These are phyloP conservation scores for Cranoglanis bouderius DNA, from an alignment of 2,113 vertebrate genomes.

Conservation along the genomic window DNA sequence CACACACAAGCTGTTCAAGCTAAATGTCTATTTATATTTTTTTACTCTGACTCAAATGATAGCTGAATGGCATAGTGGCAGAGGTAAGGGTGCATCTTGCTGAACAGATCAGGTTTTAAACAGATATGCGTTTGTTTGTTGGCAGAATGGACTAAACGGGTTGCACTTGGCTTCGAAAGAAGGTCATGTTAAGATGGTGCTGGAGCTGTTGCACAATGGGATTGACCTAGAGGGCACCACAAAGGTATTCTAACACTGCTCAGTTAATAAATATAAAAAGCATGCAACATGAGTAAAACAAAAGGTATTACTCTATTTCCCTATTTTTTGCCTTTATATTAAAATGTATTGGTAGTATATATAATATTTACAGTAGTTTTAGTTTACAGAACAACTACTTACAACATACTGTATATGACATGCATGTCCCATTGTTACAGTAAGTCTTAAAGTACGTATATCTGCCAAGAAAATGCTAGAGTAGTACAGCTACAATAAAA, in stretches of 20 bases:
- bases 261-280: neutral
- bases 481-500: neutral
- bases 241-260: conserved; percentile 77
- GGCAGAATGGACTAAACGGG: conserved; percentile 93
- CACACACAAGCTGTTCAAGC: neutral
- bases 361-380: neutral
- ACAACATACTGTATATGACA: neutral
- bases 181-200: conserved; percentile 96
- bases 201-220: conserved; percentile 89
- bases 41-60: conserved; percentile 33
- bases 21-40: conserved; percentile 16
- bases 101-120: conserved; percentile 22
- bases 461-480: neutral
- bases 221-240: conserved; percentile 92
- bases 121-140: conserved; percentile 40
- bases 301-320: neutral
- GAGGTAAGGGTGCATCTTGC: neutral
- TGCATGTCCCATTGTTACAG: neutral
- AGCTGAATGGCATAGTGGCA: conserved; percentile 10
- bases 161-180: conserved; percentile 97
- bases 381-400: neutral
- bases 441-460: neutral
- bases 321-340: neutral
- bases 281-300: neutral
- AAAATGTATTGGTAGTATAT: neutral